Evolutionary conservation across 2,888 invertebrate species (phyloP).

Genomic region (Zaprionus lineosus): DNA sequence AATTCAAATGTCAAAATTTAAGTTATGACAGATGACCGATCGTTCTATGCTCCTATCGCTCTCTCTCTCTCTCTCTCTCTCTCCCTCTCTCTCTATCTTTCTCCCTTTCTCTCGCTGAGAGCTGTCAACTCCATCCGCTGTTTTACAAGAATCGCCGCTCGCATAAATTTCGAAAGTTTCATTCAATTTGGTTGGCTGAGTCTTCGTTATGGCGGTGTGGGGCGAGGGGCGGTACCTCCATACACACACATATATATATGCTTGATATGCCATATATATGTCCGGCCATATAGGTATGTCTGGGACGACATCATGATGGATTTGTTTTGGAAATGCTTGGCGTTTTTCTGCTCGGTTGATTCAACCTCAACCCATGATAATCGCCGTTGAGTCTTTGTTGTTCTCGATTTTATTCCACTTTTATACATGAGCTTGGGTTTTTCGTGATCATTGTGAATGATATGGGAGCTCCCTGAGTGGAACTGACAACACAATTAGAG

Average conservation of each 20-base stretch:
- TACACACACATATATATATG: not conserved
- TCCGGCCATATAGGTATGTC: constrained; percentile 27
- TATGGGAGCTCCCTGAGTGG: constrained; percentile 30
- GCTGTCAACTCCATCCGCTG: constrained; percentile 70
- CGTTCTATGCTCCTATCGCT: not conserved
- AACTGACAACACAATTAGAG: constrained; percentile 46
- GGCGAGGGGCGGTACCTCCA: constrained; percentile 54
- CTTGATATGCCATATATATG: constrained; percentile 4
- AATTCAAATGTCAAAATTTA: constrained; percentile 64
- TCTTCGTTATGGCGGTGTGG: too few species aligned
- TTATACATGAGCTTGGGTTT: constrained; percentile 50
- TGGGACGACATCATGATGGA: constrained; percentile 64
- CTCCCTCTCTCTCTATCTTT: not conserved
- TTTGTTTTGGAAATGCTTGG: constrained; percentile 68
- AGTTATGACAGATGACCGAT: constrained; percentile 69
- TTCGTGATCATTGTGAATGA: constrained; percentile 6
- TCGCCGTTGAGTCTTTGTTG: constrained; percentile 37
- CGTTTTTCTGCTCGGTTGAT: constrained; percentile 70
- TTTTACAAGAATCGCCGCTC: constrained; percentile 62
- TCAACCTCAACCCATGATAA: constrained; percentile 51
- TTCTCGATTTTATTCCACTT: constrained; percentile 49
- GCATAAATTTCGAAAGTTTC: constrained; percentile 65
- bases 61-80: not conserved
- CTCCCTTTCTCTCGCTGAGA: constrained; percentile 19
- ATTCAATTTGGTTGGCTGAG: constrained; percentile 29